Evolutionary conservation across 1,140 invertebrate genomes (phyloP), one percentile per base, ranked within the genome.

Genomic region (Panulirus ornatus): DNA sequence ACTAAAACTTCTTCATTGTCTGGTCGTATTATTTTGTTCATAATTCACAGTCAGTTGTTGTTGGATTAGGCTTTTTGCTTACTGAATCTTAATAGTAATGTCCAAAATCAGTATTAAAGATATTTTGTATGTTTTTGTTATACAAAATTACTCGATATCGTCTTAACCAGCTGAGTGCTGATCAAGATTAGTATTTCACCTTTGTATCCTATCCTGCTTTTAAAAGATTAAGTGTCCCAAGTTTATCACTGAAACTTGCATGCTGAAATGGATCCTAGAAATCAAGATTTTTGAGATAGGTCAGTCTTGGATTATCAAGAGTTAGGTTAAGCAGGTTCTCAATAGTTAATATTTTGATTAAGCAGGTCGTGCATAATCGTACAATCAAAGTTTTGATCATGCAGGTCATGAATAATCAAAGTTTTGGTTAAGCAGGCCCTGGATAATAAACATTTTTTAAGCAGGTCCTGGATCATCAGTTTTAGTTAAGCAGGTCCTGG

Each of bases 61-160:
- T 51, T 79, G 42, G 44, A 51, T 79, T 79, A 79, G 44, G 76
- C 76, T 79, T 79, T 73, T 30, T 79, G 76, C 54, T 19, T 58
- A 58, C 9, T 58, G 19, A 58, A 19, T 58, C 54, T 19, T 22
- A 19, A 58, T 58, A 58, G 9, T 58, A 22, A 58, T 58, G 19
- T 22, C 54, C 54, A 58, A 14, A 58, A 58, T 58, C 19, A 22
- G 14, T 58, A 22, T 16, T 58, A 2, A 58, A 58, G 19, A 58
- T 58, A 58, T 58, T 58, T 58, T 58, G 54, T 19, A 58, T 58
- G 22, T 58, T 2, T 58, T 22, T 22, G 3, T 19, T 58, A n/a
- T n/a, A n/a, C n/a, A n/a, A n/a, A n/a, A n/a, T n/a, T n/a, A n/a
- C n/a, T n/a, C n/a, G n/a, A n/a, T 58, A 3, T 58, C 54, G 22